Conservation (phyloP, 1,140 invertebrate genomes). For the Heterodera carotae region DNA sequence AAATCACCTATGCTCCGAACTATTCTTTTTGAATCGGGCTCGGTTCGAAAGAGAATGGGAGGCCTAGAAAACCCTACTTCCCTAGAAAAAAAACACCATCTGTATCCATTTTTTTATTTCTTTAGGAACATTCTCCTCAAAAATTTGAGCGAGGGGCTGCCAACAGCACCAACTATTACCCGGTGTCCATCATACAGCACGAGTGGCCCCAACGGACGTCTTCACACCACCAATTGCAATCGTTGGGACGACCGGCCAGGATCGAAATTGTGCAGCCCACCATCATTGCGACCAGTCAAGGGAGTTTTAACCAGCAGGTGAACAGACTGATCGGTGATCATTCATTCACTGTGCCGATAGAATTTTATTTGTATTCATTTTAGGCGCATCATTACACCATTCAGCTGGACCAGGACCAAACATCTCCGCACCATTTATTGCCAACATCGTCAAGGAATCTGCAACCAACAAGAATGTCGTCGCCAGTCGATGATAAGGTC, state of each 20-base stretch:
- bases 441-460: neutral
- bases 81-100: too few relatives aligned
- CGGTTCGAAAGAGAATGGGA: too few relatives aligned
- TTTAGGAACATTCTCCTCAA: constrained; percentile 9
- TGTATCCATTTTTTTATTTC: too few relatives aligned
- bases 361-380: neutral
- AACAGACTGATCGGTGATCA: neutral
- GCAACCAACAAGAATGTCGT: neutral
- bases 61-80: too few relatives aligned
- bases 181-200: constrained; percentile 30
- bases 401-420: constrained; percentile 14
- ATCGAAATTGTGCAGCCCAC: constrained; percentile 30
- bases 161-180: constrained; percentile 24
- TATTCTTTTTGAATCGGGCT: too few relatives aligned
- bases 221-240: constrained; percentile 19
- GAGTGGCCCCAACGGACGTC: constrained; percentile 13
- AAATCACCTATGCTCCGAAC: too few relatives aligned
- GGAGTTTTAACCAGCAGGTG: constrained; percentile 17
- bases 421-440: constrained; percentile 9
- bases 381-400: constrained; percentile 26
- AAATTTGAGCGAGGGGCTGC: constrained; percentile 10
- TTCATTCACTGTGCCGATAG: neutral
- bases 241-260: constrained; percentile 4
- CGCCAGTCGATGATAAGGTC: constrained; percentile 19
- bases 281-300: constrained; percentile 24